phyloP scores from a whole-genome alignment of 1,140 invertebrate species.

The Palaemon carinicauda region DNA sequence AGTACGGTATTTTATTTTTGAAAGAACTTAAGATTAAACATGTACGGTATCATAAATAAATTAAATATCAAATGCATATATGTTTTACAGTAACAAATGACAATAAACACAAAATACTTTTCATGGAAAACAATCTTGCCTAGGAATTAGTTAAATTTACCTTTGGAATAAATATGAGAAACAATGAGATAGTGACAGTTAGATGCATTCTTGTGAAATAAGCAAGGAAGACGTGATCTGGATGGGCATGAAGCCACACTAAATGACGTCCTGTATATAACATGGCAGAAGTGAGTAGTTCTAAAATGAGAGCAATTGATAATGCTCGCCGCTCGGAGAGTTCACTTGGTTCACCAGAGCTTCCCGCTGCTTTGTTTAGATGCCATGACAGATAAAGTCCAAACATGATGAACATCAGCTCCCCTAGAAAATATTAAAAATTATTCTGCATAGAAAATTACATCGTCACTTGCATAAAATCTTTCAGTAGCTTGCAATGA shows the following conservation, averaged over 20 bases:
- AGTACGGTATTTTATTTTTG: no score
- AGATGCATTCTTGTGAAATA: conserved; percentile 40
- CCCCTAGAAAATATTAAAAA: neutral
- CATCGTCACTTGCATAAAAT: neutral
- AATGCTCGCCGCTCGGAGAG: conserved; percentile 24
- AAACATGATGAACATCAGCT: conserved; percentile 40
- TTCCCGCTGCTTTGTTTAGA: conserved; percentile 20
- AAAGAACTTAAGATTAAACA: no score
- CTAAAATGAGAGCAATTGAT: conserved; percentile 18
- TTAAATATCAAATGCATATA: no score
- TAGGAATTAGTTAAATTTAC: neutral
- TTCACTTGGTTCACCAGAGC: conserved; percentile 22
- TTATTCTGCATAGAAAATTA: no score
- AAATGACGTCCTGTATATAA: conserved; percentile 31
- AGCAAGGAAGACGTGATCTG: conserved; percentile 43
- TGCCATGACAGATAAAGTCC: conserved; percentile 45
- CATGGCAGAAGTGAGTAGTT: conserved; percentile 15
- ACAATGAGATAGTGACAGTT: conserved; percentile 35
- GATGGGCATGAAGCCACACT: conserved; percentile 26
- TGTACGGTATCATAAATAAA: no score
- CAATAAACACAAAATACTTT: no score
- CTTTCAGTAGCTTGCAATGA: neutral
- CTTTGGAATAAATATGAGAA: conserved; percentile 38
- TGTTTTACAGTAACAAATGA: no score
- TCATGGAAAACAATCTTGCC: neutral